These are phyloP conservation scores for Chinchilla lanigera DNA, from an alignment of 2,113 vertebrate species.

Conservation along the genomic window DNA sequence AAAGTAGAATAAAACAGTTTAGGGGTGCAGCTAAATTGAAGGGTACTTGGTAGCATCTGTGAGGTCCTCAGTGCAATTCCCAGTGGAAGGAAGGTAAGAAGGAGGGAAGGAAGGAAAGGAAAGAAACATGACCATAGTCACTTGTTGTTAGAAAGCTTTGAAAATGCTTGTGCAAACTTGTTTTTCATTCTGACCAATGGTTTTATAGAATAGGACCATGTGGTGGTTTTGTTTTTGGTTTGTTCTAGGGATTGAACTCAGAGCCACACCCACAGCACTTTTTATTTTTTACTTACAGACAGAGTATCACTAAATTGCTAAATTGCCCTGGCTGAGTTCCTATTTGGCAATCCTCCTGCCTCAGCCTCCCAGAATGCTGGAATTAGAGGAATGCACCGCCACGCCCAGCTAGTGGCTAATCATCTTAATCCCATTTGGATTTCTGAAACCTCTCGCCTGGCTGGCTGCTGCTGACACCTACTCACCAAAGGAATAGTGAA, in stretches of 20 bases:
- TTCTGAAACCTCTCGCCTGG: conserved; percentile 18
- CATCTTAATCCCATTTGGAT: neutral
- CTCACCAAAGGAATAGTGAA: neutral
- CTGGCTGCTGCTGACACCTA: neutral
- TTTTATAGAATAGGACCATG: neutral
- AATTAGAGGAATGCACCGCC: neutral
- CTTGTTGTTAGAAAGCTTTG: conserved; percentile 52
- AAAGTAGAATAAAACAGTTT: neutral
- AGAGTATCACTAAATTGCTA: neutral
- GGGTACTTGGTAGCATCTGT: neutral
- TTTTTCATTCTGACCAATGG: neutral
- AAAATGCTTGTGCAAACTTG: neutral
- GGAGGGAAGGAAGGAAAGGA: neutral
- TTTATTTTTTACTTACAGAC: neutral
- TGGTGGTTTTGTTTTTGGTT: neutral
- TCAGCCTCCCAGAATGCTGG: neutral
- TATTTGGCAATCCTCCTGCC: neutral
- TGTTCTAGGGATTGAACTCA: neutral
- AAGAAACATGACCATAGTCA: neutral
- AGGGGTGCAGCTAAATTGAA: neutral
- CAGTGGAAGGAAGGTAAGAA: neutral
- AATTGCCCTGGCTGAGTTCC: neutral
- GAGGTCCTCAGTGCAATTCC: neutral
- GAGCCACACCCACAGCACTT: neutral
- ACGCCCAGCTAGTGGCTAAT: neutral